Conservation (phyloP, 1,140 invertebrate genomes). For the Chlorops oryzae region DNA sequence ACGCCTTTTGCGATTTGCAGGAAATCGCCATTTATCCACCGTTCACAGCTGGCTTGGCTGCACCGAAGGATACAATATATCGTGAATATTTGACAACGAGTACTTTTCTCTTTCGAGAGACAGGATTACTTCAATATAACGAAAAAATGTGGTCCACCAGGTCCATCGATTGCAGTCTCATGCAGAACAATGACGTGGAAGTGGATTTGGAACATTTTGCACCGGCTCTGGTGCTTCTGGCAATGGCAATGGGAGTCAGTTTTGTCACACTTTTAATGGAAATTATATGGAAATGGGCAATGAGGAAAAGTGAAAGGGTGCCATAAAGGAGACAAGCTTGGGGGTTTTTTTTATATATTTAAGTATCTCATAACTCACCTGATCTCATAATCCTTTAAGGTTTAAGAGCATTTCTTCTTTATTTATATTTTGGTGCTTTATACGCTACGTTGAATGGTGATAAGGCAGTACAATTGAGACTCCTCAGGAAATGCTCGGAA, state of each 20-base stretch:
- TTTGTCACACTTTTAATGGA: too few relatives aligned
- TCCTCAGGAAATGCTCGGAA: too few relatives aligned
- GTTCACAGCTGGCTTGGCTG: conserved; percentile 2
- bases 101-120: conserved; percentile 21
- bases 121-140: conserved; percentile 27
- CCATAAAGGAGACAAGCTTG: too few relatives aligned
- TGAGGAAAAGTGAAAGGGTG: too few relatives aligned
- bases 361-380: too few relatives aligned
- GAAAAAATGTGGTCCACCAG: conserved; percentile 26
- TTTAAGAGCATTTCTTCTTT: too few relatives aligned
- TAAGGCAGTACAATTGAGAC: too few relatives aligned
- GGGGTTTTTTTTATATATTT: too few relatives aligned
- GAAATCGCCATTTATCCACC: conserved; percentile 27
- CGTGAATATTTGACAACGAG: conserved; percentile 27
- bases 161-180: conserved; percentile 28
- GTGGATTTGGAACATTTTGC: conserved; percentile 38
- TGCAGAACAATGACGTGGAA: conserved; percentile 23
- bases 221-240: conserved; percentile 28
- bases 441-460: too few relatives aligned
- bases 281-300: too few relatives aligned
- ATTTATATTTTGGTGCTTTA: too few relatives aligned
- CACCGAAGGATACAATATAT: conserved; percentile 31
- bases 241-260: conserved; percentile 26
- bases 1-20: conserved; percentile 36
- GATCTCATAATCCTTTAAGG: too few relatives aligned